Percentiles rank a stretch among this genome's conserved stretches.
Conservation (phyloP, 2,888 invertebrate species). For the Hyppa rectilinea region DNA sequence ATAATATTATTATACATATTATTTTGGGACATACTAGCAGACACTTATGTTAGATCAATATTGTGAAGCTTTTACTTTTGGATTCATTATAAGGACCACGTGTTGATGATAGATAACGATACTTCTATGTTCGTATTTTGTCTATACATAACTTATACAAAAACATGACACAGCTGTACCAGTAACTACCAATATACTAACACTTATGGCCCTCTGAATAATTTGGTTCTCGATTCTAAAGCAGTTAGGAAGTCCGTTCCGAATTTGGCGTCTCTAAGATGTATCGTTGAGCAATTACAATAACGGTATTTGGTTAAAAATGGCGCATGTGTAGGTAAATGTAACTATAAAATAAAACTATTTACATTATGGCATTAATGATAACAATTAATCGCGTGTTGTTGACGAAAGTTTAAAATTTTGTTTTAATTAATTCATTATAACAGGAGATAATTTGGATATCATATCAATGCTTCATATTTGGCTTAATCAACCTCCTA, state of each 20-base stretch:
- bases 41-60: constrained; percentile 50
- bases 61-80: constrained; percentile 41
- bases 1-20: constrained; percentile 60
- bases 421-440: constrained; percentile 43
- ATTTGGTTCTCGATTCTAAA: constrained; percentile 38
- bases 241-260: constrained; percentile 54
- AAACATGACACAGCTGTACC: constrained; percentile 7
- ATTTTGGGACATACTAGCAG: constrained; percentile 61
- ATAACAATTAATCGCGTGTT: constrained; percentile 56
- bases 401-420: constrained; percentile 34
- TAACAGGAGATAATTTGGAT: constrained; percentile 42
- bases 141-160: not conserved
- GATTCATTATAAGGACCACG: not conserved
- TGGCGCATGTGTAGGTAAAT: constrained; percentile 70
- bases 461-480: constrained; percentile 33
- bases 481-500: constrained; percentile 46
- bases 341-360: constrained; percentile 67
- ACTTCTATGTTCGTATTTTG: not conserved
- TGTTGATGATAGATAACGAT: constrained; percentile 4
- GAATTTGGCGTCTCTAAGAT: constrained; percentile 62
- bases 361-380: constrained; percentile 68
- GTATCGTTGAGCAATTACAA: constrained; percentile 68
- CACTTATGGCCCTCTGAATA: constrained; percentile 5
- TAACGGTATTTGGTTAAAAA: constrained; percentile 74
- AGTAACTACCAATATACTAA: not conserved